Evolutionary conservation across 2,888 invertebrate genomes (phyloP), one percentile per base, ranked within the genome.

Genomic region (Autographa pulchrina): DNA sequence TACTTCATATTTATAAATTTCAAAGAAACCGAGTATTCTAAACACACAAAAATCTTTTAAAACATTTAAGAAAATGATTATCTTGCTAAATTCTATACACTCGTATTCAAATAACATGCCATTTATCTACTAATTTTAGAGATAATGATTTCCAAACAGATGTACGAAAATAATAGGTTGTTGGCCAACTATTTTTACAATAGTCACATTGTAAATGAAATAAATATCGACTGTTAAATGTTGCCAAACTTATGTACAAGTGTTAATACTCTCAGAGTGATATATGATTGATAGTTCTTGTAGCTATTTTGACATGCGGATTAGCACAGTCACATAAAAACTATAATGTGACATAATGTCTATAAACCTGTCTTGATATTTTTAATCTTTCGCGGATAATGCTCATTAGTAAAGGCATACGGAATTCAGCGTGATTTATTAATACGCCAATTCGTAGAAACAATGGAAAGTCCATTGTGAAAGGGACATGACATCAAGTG

Each of bases 221-320:
- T 52, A 65, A 74, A 65, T 64, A 75, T 82, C 85, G 82, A 75
- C 75, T 60, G 32, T 65, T 64, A 0, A 43, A 43, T 43, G 16
- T 43, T 80, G 83, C 86, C 86, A 86, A 85, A 72, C 31, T 16
- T 5, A 5, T 16, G 16, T 43, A 43, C 43, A 16, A 16, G 14
- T 43, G 43, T 43, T 16, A 41, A 41, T 41, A 41, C 41, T 41
- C 13, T 9, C 11, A 13, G 41, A 41, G 11, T 25, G 25, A 25
- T 25, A 16, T 43, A 43, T 43, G 43, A 43, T 43, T 43, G 43
- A 43, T 43, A 14, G 1, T 43, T 2, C 43, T 14, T 43, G 16
- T 43, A 3, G 14, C 43, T 14, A 4, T 43, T 43, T 16, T 43
- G 43, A 16, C 43, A 43, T 14, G 16, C 43, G 43, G 43, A 16